Evolutionary conservation across 2,113 vertebrate genomes (phyloP).

Genomic region (Muntiacus reevesi): DNA sequence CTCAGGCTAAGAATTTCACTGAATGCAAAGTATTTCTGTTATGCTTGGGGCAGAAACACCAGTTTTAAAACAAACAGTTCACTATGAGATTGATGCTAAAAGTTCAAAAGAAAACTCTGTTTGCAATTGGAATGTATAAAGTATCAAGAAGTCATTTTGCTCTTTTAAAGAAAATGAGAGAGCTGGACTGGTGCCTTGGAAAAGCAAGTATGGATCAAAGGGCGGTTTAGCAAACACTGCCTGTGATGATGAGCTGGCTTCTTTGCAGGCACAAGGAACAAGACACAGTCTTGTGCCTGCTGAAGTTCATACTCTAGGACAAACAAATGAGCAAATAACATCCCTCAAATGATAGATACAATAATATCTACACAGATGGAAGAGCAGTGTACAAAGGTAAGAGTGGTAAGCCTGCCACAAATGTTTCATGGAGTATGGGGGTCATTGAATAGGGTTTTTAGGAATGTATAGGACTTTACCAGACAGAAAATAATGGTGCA

Average conservation of each 20-base stretch:
- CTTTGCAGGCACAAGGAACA: background rate
- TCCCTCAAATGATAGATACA: background rate
- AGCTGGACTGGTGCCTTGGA: background rate
- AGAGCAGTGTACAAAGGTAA: background rate
- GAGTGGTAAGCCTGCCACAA: background rate
- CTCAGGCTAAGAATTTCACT: background rate
- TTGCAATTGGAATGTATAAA: background rate
- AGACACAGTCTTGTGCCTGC: background rate
- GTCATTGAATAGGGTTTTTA: background rate
- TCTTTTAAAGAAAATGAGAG: background rate
- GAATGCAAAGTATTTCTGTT: background rate
- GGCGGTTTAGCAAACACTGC: background rate
- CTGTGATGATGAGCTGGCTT: rapidly evolving
- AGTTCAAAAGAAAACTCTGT: background rate
- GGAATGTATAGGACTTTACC: background rate
- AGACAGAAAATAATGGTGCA: background rate
- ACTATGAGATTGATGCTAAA: background rate
- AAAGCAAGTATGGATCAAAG: background rate
- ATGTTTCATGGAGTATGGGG: background rate
- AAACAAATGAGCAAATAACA: background rate
- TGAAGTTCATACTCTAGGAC: background rate
- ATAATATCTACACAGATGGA: background rate
- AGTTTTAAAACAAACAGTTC: background rate
- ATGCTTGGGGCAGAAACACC: background rate
- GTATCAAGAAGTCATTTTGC: background rate